These are phyloP conservation scores for Plebejus anna DNA, from an alignment of 2,888 invertebrate genomes.

Conservation along the genomic window DNA sequence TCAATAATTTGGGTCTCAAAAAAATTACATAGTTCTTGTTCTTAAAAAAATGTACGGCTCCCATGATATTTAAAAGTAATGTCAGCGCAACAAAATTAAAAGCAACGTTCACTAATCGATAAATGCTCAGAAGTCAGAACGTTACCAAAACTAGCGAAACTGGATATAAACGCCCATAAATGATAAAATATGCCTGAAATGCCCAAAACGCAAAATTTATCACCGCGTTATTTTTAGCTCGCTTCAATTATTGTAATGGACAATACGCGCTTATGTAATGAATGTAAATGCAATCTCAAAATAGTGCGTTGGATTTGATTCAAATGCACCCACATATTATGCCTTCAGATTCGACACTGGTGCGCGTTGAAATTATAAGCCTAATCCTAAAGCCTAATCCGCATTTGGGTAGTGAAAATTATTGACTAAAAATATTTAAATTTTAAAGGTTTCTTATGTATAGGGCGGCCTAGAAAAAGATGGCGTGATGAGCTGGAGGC, in stretches of 20 bases:
- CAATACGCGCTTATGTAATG: constrained; percentile 6
- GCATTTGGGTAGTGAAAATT: not conserved
- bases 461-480: too few relatives aligned
- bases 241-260: constrained; percentile 1
- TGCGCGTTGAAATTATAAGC: not conserved
- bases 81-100: too few relatives aligned
- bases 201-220: not conserved
- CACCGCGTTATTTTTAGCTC: not conserved
- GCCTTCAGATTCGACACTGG: not conserved
- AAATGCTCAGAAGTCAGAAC: too few relatives aligned
- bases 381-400: not conserved
- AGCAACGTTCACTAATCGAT: too few relatives aligned
- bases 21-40: too few relatives aligned
- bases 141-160: too few relatives aligned
- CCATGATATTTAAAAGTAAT: too few relatives aligned
- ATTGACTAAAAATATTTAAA: too few relatives aligned
- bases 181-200: not conserved
- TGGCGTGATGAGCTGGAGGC: too few relatives aligned
- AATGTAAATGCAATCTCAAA: constrained; percentile 7
- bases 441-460: too few relatives aligned
- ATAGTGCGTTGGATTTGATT: constrained; percentile 23
- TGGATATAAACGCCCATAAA: not conserved
- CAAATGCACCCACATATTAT: constrained; percentile 17
- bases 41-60: too few relatives aligned
- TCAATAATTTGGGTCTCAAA: too few relatives aligned